These are phyloP conservation scores for Trissolcus brochymenae DNA, from an alignment of 2,888 invertebrate species.

Conservation along the genomic window DNA sequence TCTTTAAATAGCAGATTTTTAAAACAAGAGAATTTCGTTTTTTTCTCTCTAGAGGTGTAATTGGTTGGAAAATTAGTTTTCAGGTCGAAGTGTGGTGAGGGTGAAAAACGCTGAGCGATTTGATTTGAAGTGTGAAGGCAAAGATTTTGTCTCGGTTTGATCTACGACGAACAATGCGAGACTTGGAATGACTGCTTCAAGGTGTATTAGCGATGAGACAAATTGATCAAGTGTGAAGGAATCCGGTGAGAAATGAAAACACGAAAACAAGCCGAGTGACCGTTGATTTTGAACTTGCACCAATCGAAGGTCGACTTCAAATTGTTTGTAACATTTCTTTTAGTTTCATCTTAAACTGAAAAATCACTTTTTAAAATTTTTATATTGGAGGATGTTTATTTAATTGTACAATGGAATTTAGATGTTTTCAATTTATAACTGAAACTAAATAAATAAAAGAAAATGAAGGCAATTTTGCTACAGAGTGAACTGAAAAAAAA, in stretches of 20 bases:
- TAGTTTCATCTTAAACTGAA: not conserved
- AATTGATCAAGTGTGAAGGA: slow-evolving; percentile 64
- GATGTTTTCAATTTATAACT: too few relatives aligned
- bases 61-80: slow-evolving; percentile 47
- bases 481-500: not conserved
- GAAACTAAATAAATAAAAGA: not conserved
- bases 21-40: too few relatives aligned
- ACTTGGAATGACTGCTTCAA: slow-evolving; percentile 46
- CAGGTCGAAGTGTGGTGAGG: slow-evolving; percentile 21
- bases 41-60: slow-evolving; percentile 26
- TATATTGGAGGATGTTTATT: too few relatives aligned
- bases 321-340: too few relatives aligned
- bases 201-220: slow-evolving; percentile 56
- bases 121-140: slow-evolving; percentile 21
- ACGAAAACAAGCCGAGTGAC: slow-evolving; percentile 21
- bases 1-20: too few relatives aligned
- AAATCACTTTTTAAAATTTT: too few relatives aligned
- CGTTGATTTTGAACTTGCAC: not conserved
- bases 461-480: not conserved
- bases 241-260: slow-evolving; percentile 55
- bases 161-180: slow-evolving; percentile 33
- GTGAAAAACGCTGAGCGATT: slow-evolving; percentile 8
- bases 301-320: slow-evolving; percentile 6
- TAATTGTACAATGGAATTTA: too few relatives aligned
- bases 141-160: slow-evolving; percentile 28